Evolutionary conservation across 2,888 invertebrate genomes (phyloP).

Genomic region (Caenorhabditis japonica): DNA sequence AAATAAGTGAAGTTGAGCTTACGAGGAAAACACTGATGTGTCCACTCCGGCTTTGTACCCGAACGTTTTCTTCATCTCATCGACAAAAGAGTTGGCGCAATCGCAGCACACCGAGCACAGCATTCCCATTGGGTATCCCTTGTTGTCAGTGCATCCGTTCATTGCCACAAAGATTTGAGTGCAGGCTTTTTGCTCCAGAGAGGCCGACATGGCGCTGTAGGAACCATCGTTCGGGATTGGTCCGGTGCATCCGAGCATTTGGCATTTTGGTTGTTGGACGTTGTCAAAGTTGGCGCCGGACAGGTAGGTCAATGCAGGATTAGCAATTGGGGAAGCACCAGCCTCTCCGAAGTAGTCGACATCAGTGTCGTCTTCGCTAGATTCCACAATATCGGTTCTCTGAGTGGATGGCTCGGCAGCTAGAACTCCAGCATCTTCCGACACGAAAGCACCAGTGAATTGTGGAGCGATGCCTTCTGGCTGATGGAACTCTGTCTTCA

Average conservation of each 20-base stretch:
- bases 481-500: conserved; percentile 37
- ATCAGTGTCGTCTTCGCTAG: conserved; percentile 25
- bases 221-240: conserved; percentile 72
- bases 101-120: conserved; percentile 74
- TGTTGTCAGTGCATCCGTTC: conserved; percentile 68
- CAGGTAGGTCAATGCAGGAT: conserved; percentile 70
- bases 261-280: conserved; percentile 65
- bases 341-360: conserved; percentile 50
- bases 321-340: conserved; percentile 58
- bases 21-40: conserved; percentile 26
- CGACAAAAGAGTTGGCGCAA: conserved; percentile 63
- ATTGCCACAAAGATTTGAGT: conserved; percentile 71
- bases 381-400: conserved; percentile 1
- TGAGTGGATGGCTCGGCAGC: conserved; percentile 19
- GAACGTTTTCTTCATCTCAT: conserved; percentile 69
- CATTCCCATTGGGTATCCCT: conserved; percentile 74
- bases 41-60: conserved; percentile 60
- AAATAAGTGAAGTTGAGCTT: background rate
- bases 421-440: conserved; percentile 23
- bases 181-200: conserved; percentile 57
- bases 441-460: conserved; percentile 43
- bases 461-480: conserved; percentile 46
- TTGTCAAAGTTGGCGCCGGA: conserved; percentile 70
- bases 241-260: conserved; percentile 73
- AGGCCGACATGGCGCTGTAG: conserved; percentile 53